Conservation (phyloP, 2,113 vertebrate species). For the Tautogolabrus adspersus region DNA sequence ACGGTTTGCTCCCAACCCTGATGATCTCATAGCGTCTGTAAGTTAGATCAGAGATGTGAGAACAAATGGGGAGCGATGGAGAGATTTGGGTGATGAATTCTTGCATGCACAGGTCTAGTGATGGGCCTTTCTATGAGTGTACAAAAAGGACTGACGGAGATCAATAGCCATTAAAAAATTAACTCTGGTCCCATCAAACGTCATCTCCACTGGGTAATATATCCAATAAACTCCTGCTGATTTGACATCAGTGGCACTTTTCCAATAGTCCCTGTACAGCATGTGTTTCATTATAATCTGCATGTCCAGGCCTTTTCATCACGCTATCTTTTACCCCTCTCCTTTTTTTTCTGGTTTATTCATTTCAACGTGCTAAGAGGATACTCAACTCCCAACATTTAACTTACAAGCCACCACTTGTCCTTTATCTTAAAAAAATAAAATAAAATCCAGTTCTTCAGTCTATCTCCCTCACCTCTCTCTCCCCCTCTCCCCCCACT, state of each 20-base stretch:
- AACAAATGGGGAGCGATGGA: background rate
- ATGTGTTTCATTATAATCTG: background rate
- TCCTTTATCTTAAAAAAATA: conserved; percentile 10
- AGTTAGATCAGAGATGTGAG: conserved; percentile 29
- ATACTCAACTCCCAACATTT: conserved; percentile 21
- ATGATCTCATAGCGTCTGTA: conserved; percentile 38
- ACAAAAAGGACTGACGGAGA: background rate
- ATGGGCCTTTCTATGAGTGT: background rate
- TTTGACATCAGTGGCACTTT: conserved; percentile 19
- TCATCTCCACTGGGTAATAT: conserved; percentile 31
- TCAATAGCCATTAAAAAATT: conserved; percentile 41
- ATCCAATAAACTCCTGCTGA: conserved; percentile 31
- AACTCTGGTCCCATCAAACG: conserved; percentile 11
- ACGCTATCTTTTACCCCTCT: background rate
- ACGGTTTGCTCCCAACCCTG: background rate
- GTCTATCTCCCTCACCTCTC: background rate
- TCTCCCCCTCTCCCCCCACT: background rate
- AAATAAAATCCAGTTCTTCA: background rate
- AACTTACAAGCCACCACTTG: conserved; percentile 6
- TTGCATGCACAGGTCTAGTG: background rate
- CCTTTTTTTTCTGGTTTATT: conserved; percentile 10
- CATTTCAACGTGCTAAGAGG: conserved; percentile 23
- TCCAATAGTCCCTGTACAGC: background rate
- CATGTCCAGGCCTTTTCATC: conserved; percentile 6
- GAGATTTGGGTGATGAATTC: background rate